Evolutionary conservation across 2,113 vertebrate genomes (phyloP), one percentile per base, ranked within the genome.

Genomic region (Rutilus rutilus): DNA sequence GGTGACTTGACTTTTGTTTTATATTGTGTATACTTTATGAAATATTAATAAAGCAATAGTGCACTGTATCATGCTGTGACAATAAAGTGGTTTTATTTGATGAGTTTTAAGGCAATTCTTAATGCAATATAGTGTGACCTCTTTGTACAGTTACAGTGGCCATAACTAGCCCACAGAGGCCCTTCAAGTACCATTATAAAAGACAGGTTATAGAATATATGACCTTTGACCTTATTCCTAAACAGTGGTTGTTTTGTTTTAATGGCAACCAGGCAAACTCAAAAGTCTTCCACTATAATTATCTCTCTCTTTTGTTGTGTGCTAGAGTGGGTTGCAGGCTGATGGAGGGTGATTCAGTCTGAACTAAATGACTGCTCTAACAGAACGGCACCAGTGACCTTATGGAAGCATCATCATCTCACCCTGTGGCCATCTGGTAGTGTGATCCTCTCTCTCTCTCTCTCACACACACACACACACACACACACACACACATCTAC

Each of bases 401-500:
- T 71, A 83, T 73, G 67, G 67, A 83, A 42, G 67, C 30, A 83
- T 83, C 80, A 54, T 82, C 82, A 83, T 71, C 82, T 83, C 82
- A 73, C 82, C 82, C 82, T 73, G 67, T 50, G 82, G 82, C 82
- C 82, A 83, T 83, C 82, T 83, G 82, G 47, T 83, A 83, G 82
- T 83, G 82, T 73, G 82, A 83, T 83, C 50, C 81, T 73, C 79
- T 30, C 81, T 57, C 27, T 8, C 39, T 14, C 21, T 36, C 36
- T 10, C 12, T n/a, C 57, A 27, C 21, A 14, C 15, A 45, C 59
- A 64, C 21, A n/a, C 7, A 21, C 12, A 42, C 57, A 27, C 21
- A 14, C 15, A 45, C 59, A 64, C 21, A n/a, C 7, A 45, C 57
- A 62, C 59, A n/a, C 21, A n/a, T 74, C n/a, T 57, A 79, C 77